Percentiles rank a stretch among this genome's conserved stretches.
These are phyloP conservation scores for Natator depressus DNA, from an alignment of 2,113 vertebrate species.

Conservation along the genomic window DNA sequence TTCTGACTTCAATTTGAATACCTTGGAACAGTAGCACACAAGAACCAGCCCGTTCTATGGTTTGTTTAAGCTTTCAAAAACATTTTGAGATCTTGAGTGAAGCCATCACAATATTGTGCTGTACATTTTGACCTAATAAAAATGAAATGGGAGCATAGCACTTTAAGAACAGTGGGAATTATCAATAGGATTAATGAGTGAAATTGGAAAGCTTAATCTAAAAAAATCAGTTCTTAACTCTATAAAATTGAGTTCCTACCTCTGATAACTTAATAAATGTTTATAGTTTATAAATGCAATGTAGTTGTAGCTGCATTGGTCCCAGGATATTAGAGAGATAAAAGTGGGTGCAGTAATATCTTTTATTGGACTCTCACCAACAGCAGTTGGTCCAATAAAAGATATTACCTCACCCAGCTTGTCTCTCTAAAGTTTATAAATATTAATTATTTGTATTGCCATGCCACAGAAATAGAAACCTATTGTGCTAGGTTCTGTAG, in stretches of 20 bases:
- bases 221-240: not conserved
- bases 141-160: not conserved
- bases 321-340: not conserved
- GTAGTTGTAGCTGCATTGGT: not conserved
- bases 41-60: not conserved
- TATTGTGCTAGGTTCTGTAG: not conserved
- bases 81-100: not conserved
- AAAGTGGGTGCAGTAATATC: not conserved
- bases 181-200: not conserved
- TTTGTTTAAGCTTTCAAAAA: conserved; percentile 14
- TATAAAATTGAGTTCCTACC: not conserved
- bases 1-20: not conserved
- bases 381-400: not conserved
- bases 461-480: not conserved
- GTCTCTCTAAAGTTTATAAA: not conserved
- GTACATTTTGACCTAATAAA: not conserved
- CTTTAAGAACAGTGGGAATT: not conserved
- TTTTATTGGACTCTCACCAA: not conserved
- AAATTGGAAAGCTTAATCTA: not conserved
- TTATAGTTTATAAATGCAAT: not conserved
- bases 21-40: not conserved
- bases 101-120: conserved; percentile 2
- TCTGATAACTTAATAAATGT: not conserved
- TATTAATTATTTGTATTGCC: not conserved
- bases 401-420: not conserved